A percentile compares a stretch with the other conserved stretches of the same genome.
phyloP scores from a whole-genome alignment of 2,888 invertebrate species.

The Monoplex corrugatus region DNA sequence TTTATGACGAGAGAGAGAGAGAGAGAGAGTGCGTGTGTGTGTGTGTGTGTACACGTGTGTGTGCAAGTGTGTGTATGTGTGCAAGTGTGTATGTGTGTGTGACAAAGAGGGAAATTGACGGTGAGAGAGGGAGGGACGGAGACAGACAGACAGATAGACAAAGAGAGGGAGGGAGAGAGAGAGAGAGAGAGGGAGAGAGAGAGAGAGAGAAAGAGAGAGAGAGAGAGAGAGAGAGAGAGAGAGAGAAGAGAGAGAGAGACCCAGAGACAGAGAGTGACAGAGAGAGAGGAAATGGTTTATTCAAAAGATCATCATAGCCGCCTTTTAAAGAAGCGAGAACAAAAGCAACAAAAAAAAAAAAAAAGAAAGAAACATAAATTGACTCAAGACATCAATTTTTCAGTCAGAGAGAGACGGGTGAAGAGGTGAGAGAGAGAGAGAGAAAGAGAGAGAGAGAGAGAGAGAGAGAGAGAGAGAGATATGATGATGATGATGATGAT shows the following conservation, averaged over 20 bases:
- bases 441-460: not conserved
- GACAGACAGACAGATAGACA: not conserved
- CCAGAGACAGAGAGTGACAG: not conserved
- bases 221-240: not conserved
- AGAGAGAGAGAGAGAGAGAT: not conserved
- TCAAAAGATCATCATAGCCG: no score
- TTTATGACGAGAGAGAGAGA: not conserved
- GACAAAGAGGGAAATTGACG: no score
- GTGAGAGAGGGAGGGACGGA: no score
- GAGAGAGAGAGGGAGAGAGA: not conserved
- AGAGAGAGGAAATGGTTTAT: no score
- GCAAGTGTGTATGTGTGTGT: no score
- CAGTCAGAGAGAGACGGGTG: no score
- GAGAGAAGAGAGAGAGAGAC: not conserved
- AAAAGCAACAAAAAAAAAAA: no score
- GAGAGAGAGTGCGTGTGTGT: not conserved
- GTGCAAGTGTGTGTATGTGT: not conserved
- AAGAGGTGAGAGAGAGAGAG: not conserved
- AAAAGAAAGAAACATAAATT: no score
- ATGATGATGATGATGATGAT: not conserved
- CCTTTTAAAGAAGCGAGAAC: no score
- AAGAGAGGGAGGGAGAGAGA: not conserved
- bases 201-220: slow-evolving; percentile 8
- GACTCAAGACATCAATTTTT: no score
- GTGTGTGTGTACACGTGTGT: not conserved